phyloP scores from a whole-genome alignment of 1,140 invertebrate species.

The Lutraria rhynchaena region DNA sequence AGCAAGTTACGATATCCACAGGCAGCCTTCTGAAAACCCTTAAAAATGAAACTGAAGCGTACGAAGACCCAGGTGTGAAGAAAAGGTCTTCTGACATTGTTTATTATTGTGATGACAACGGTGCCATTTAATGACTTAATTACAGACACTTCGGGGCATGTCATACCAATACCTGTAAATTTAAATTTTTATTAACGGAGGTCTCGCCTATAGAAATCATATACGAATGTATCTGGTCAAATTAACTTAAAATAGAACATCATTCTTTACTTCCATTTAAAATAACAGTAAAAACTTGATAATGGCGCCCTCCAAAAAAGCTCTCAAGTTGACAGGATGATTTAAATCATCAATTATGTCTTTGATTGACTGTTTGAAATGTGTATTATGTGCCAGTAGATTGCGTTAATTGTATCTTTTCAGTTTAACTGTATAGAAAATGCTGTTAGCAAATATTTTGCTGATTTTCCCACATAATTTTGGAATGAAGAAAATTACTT shows the following conservation, averaged over 20 bases:
- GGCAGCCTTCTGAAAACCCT: not conserved
- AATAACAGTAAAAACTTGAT: constrained; percentile 25
- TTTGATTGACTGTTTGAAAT: constrained; percentile 14
- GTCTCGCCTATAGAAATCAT: too few species aligned
- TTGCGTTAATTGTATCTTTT: constrained; percentile 20
- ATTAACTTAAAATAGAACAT: constrained; percentile 11
- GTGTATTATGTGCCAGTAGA: not conserved
- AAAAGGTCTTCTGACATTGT: not conserved
- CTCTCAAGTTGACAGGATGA: constrained; percentile 20
- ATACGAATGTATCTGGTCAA: not conserved
- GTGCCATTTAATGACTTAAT: constrained; percentile 42
- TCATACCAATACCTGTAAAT: constrained; percentile 35
- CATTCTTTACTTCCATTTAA: constrained; percentile 26
- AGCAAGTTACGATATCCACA: constrained; percentile 22
- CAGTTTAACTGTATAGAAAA: not conserved
- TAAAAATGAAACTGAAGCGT: constrained; percentile 18
- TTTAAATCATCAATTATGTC: constrained; percentile 18
- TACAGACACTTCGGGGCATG: constrained; percentile 22
- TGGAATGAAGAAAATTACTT: not conserved
- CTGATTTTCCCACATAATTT: not conserved
- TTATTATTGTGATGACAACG: constrained; percentile 27
- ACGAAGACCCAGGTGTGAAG: constrained; percentile 23
- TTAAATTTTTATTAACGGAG: not conserved
- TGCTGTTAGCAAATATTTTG: not conserved
- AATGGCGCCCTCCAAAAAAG: not conserved